Conservation (phyloP, 2,797 vertebrate genomes). For the Echiichthys vipera region DNA sequence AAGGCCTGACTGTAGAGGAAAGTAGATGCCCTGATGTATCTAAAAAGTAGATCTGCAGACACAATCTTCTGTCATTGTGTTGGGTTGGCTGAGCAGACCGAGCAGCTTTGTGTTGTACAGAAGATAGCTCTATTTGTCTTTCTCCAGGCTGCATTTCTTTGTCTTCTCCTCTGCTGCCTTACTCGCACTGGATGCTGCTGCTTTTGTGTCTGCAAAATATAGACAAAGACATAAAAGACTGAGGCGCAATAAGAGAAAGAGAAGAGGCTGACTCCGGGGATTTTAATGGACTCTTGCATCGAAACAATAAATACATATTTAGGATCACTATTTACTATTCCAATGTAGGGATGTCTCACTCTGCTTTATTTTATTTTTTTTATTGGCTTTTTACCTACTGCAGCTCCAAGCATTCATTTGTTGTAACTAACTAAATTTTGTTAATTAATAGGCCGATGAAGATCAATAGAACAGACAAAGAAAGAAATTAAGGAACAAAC, state of each 20-base stretch:
- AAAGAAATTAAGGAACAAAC: not conserved
- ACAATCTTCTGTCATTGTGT: conserved; percentile 67
- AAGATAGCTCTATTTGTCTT: conserved; percentile 65
- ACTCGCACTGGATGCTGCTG: conserved; percentile 49
- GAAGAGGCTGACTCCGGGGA: not conserved
- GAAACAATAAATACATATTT: conserved; percentile 6
- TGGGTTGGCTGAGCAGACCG: conserved; percentile 58
- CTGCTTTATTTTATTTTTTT: not conserved
- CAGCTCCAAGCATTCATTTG: not conserved
- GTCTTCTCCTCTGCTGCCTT: conserved; percentile 65
- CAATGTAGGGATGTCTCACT: not conserved
- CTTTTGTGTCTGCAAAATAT: conserved; percentile 71
- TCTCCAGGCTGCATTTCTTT: conserved; percentile 67
- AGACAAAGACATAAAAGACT: conserved; percentile 39
- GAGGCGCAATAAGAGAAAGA: not conserved
- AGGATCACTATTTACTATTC: not conserved
- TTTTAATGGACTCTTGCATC: conserved; percentile 10
- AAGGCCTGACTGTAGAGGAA: conserved; percentile 67
- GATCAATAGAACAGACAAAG: not conserved
- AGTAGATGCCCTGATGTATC: conserved; percentile 68
- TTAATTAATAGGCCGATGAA: not conserved
- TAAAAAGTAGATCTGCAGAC: conserved; percentile 64
- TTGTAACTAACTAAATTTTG: not conserved
- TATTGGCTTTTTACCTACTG: not conserved
- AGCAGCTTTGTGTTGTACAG: conserved; percentile 50